Evolutionary conservation across 2,113 vertebrate species (phyloP).

Genomic region (Periophthalmus modestus): DNA sequence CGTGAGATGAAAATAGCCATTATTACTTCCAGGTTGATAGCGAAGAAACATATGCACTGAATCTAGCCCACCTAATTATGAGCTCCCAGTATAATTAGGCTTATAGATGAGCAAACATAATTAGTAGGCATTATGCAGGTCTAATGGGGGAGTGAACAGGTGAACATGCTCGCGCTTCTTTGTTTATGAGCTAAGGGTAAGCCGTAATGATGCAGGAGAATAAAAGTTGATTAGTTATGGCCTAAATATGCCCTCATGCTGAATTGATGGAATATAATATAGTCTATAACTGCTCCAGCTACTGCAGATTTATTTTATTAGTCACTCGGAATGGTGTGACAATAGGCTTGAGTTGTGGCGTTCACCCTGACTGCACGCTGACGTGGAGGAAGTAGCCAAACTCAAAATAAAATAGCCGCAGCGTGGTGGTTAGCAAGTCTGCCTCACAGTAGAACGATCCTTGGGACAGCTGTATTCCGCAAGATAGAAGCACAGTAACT

Average conservation of each 20-base stretch:
- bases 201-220: constrained; percentile 74
- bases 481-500: no score
- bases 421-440: background rate
- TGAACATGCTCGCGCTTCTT: constrained; percentile 72
- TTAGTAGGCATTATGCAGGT: constrained; percentile 74
- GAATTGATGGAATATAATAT: constrained; percentile 42
- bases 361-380: background rate
- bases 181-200: constrained; percentile 72
- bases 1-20: constrained; percentile 57
- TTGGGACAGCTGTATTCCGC: background rate
- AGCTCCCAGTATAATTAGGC: constrained; percentile 76
- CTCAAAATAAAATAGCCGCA: background rate
- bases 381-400: background rate
- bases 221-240: constrained; percentile 78
- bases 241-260: constrained; percentile 73
- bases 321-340: constrained; percentile 18
- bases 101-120: constrained; percentile 81
- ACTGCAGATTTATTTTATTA: constrained; percentile 9
- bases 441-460: background rate
- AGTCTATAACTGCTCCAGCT: constrained; percentile 17
- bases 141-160: constrained; percentile 76
- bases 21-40: constrained; percentile 52
- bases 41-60: constrained; percentile 61
- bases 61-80: constrained; percentile 72
- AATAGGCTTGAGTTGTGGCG: background rate